These are phyloP conservation scores for Lordiphosa collinella DNA, from an alignment of 1,140 invertebrate species.

Conservation along the genomic window DNA sequence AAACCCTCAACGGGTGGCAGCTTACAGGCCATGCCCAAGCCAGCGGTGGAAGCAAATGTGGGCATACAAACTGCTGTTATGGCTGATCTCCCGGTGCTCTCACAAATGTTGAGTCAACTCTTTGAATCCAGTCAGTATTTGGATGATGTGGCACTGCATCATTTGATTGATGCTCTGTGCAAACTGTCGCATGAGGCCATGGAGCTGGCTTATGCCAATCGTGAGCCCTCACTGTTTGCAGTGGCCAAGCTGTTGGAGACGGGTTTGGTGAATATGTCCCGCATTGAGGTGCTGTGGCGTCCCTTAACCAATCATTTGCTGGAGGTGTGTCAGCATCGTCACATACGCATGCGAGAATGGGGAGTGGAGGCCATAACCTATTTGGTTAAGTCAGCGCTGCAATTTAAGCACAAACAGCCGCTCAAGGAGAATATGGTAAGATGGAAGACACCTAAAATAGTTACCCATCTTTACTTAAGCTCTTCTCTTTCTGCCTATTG, in stretches of 20 bases:
- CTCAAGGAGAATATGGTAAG: constrained; percentile 90
- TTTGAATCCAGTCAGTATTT: constrained; percentile 97
- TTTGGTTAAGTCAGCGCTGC: constrained; percentile 94
- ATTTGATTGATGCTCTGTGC: constrained; percentile 97
- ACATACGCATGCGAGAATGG: constrained; percentile 97
- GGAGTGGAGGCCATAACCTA: constrained; percentile 98
- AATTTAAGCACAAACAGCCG: constrained; percentile 91
- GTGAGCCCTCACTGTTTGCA: constrained; percentile 97
- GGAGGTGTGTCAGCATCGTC: constrained; percentile 97
- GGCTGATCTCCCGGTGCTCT: constrained; percentile 95
- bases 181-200: constrained; percentile 98
- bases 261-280: constrained; percentile 94
- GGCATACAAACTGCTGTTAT: constrained; percentile 97
- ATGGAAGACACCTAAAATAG: neutral
- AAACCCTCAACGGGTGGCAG: constrained; percentile 96
- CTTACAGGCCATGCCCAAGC: constrained; percentile 85
- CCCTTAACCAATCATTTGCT: constrained; percentile 97
- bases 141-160: constrained; percentile 96
- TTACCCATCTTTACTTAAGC: neutral
- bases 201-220: constrained; percentile 97
- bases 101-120: constrained; percentile 94
- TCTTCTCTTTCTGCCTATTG: too few species aligned
- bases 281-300: constrained; percentile 97
- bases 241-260: constrained; percentile 98
- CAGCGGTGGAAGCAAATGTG: constrained; percentile 89